Conservation (phyloP, 2,113 vertebrate species). For the Canis aureus region DNA sequence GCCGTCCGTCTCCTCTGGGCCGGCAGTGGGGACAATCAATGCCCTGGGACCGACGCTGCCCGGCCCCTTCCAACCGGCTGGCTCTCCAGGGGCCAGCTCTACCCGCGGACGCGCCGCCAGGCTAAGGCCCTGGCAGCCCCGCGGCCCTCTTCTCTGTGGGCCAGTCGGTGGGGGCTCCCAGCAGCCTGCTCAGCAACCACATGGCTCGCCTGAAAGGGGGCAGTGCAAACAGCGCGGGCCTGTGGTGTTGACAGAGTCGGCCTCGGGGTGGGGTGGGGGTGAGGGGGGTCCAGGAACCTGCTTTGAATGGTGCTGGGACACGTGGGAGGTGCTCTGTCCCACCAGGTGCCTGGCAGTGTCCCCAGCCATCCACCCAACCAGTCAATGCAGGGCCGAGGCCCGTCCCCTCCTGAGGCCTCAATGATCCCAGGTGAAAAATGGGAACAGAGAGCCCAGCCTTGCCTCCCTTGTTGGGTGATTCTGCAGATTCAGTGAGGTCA, state of each 20-base stretch:
- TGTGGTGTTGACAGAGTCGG: neutral
- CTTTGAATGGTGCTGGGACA: neutral
- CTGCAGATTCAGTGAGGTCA: constrained; percentile 69
- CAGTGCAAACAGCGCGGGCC: neutral
- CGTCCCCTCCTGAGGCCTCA: neutral
- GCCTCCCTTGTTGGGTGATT: neutral
- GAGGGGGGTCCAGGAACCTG: neutral
- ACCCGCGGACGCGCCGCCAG: neutral
- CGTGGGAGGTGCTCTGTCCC: neutral
- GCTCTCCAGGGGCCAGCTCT: neutral
- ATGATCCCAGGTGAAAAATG: constrained; percentile 12
- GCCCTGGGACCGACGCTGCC: neutral
- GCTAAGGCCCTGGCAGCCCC: neutral
- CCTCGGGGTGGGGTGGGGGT: neutral
- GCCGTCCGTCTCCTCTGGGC: neutral
- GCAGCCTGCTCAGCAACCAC: neutral
- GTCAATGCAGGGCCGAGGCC: neutral
- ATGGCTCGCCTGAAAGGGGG: neutral
- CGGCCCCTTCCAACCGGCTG: neutral
- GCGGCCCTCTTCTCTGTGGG: neutral
- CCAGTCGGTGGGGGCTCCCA: neutral
- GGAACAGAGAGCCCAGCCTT: neutral
- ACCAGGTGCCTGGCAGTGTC: neutral
- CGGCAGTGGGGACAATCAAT: neutral
- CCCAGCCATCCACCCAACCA: neutral